phyloP scores from a whole-genome alignment of 2,797 vertebrate species.

The Hydrocynus forskahlii region DNA sequence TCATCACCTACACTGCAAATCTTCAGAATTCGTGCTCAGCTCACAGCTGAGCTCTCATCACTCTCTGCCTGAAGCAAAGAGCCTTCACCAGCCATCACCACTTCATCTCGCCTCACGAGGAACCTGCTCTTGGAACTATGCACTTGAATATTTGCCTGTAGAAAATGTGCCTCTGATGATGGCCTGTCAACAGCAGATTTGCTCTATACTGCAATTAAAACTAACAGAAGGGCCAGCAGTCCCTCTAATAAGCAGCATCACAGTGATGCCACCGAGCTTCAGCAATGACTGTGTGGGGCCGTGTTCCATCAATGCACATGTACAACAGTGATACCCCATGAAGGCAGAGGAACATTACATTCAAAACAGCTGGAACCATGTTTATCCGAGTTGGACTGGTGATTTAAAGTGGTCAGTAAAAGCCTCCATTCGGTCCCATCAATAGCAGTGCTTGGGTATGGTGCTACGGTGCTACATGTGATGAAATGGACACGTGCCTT shows the following conservation, averaged over 20 bases:
- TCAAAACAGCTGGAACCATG: neutral
- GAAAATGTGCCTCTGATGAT: neutral
- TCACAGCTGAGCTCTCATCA: neutral
- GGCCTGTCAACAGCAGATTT: neutral
- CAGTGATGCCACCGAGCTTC: slow-evolving; percentile 1
- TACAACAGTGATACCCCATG: neutral
- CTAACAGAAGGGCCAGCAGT: neutral
- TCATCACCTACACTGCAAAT: neutral
- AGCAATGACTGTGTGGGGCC: neutral
- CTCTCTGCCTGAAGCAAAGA: neutral
- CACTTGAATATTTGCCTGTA: neutral
- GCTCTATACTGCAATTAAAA: neutral
- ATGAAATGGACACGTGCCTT: slow-evolving; percentile 57
- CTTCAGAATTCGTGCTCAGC: neutral
- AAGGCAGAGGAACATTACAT: neutral
- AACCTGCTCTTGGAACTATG: neutral
- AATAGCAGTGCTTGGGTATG: slow-evolving; percentile 14
- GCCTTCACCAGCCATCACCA: neutral
- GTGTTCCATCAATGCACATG: neutral
- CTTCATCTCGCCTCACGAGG: neutral
- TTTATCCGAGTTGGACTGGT: slow-evolving; percentile 9
- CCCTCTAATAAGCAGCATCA: neutral
- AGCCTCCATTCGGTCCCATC: slow-evolving; percentile 32
- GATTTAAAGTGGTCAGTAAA: slow-evolving; percentile 32
- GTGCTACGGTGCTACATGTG: slow-evolving; percentile 16